Evolutionary conservation across 92 coral and sea anemone genomes (phyloP).

Genomic region (Blastomussa wellsi): DNA sequence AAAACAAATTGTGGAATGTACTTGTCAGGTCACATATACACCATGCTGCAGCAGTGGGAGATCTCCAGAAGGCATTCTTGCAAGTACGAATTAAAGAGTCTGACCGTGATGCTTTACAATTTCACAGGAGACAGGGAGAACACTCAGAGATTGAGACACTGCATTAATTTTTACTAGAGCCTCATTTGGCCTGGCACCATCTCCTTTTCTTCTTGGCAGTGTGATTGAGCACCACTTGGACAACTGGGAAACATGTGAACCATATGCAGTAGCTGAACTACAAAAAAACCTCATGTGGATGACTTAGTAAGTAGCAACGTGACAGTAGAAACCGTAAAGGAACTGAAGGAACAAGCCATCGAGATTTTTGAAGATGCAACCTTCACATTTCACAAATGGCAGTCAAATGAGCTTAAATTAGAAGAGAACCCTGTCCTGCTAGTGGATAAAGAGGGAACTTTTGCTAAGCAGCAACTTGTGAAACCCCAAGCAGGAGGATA

Average conservation of each 20-base stretch:
- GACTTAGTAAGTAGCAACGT: too few species aligned
- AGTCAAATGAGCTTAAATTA: too few species aligned
- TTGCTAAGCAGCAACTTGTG: constrained; percentile 39
- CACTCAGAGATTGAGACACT: constrained; percentile 36
- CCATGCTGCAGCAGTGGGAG: constrained; percentile 18
- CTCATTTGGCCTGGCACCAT: constrained; percentile 39
- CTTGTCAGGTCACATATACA: constrained; percentile 1
- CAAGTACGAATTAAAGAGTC: constrained; percentile 37
- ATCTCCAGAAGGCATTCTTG: too few species aligned
- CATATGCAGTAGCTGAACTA: too few species aligned
- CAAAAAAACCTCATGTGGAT: too few species aligned
- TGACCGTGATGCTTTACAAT: constrained; percentile 40
- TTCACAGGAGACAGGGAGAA: constrained; percentile 41
- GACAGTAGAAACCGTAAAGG: too few species aligned
- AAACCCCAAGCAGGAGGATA: constrained; percentile 8
- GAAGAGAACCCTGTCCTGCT: not conserved
- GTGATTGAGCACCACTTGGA: constrained; percentile 35
- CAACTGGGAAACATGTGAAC: constrained; percentile 26
- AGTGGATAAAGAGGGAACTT: constrained; percentile 24
- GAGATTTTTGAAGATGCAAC: too few species aligned
- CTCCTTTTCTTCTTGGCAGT: constrained; percentile 34
- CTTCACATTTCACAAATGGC: too few species aligned
- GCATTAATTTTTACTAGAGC: constrained; percentile 40
- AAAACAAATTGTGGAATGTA: constrained; percentile 15
- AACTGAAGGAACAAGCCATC: too few species aligned